Evolutionary conservation across 2,888 invertebrate genomes (phyloP).

Genomic region (Cetonia aurata): DNA sequence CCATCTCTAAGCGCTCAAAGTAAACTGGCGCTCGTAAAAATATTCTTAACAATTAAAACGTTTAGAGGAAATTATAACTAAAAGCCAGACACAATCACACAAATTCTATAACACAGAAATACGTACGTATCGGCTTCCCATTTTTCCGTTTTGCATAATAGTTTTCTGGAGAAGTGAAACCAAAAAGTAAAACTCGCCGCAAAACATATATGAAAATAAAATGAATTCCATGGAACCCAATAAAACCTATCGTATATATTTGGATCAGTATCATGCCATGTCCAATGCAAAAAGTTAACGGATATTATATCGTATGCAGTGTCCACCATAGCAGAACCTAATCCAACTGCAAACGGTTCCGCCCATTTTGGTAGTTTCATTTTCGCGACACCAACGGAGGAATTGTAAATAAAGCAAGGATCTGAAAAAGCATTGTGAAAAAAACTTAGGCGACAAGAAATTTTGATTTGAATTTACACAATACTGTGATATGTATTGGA

Average conservation of each 20-base stretch:
- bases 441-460: constrained; percentile 6
- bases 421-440: constrained; percentile 64
- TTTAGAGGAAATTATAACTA: too few species aligned
- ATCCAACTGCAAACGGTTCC: constrained; percentile 77
- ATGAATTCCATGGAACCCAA: constrained; percentile 88
- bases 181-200: constrained; percentile 79
- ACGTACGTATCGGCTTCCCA: constrained; percentile 72
- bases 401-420: constrained; percentile 73
- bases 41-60: too few species aligned
- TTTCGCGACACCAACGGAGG: constrained; percentile 71
- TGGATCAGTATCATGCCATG: constrained; percentile 84
- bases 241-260: constrained; percentile 81
- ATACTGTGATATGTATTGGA: constrained; percentile 79
- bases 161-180: constrained; percentile 72
- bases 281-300: constrained; percentile 85
- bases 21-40: too few species aligned
- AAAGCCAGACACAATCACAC: too few species aligned
- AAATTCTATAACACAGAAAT: not conserved
- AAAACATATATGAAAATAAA: constrained; percentile 84
- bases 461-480: constrained; percentile 77
- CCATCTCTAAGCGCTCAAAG: too few species aligned
- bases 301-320: constrained; percentile 85
- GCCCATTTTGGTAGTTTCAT: constrained; percentile 71
- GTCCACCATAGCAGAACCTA: constrained; percentile 79
- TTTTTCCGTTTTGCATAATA: constrained; percentile 70